Base-by-base conservation (phyloP, 2,888 invertebrate species). In the Tipula confusa region DNA sequence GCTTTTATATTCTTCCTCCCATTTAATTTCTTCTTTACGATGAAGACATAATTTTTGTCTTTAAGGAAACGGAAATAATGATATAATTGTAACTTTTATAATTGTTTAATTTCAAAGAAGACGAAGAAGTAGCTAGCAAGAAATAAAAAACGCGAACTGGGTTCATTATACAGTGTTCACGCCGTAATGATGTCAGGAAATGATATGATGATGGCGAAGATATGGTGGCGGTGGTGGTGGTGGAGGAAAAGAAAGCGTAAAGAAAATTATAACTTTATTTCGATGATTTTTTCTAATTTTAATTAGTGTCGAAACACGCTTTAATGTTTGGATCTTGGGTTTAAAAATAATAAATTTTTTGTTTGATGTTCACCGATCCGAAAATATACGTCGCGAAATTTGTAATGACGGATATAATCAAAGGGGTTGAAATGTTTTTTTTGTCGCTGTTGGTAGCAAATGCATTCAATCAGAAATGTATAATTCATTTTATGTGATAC, bases 41-140 rank as follows among this genome's bases (percentile, higher is more conserved):
- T 64, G 64, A 64, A 64, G 64, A 64, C 64, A 64, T 64, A 64
- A 64, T 64, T 64, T 64, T 64, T 64, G 18, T 64, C 64, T 64
- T 64, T 64, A 24, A 64, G 64, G 64, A 64, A 64, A 64, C 64
- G 64, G 64, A 64, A 64, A 64, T 64, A 64, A 64, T 64, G 64
- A 64, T 64, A 64, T 64, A 24, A 64, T 64, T 64, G 64, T 64
- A 64, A 64, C 64, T 64, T 64, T 64, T 64, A 64, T 64, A 64
- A 64, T 64, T 64, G 64, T 64, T 64, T 64, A 64, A 64, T 64
- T 64, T 64, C 24, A 24, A 64, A 24, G 24, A 64, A 24, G 24
- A 9, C 9, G 64, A 6, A 64, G 64, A 64, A 24, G n/a, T n/a
- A n/a, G n/a, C n/a, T n/a, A n/a, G n/a, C n/a, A n/a, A 11, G 24